phyloP scores from a whole-genome alignment of 2,113 vertebrate genomes.

The Callipepla squamata region DNA sequence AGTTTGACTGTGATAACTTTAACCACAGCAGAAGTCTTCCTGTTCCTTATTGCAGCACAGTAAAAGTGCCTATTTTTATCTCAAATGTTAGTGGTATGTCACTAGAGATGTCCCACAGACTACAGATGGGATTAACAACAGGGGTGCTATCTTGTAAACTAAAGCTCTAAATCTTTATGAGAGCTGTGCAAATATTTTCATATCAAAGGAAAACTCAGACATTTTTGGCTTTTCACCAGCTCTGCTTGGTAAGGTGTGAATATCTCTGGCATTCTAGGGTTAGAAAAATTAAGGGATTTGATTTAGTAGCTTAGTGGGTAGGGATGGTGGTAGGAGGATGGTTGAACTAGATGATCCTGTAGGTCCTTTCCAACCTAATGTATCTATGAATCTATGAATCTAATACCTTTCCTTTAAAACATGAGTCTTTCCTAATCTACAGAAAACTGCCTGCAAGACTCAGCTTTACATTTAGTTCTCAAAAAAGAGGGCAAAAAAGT shows the following conservation, averaged over 20 bases:
- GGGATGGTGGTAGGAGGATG: too few relatives aligned
- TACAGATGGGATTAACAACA: slow-evolving; percentile 51
- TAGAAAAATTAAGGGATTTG: background rate
- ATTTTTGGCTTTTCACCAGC: background rate
- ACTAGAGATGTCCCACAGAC: slow-evolving; percentile 38
- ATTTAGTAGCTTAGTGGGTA: too few relatives aligned
- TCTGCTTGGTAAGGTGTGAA: background rate
- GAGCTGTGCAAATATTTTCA: slow-evolving; percentile 31
- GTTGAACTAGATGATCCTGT: too few relatives aligned
- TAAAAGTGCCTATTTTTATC: slow-evolving; percentile 51
- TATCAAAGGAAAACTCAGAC: background rate
- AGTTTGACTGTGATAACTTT: slow-evolving; percentile 2
- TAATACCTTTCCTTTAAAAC: background rate
- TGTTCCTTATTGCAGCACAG: background rate
- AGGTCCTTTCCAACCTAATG: too few relatives aligned
- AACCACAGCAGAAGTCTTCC: background rate
- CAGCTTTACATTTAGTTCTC: background rate
- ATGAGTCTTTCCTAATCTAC: background rate
- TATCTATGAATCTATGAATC: too few relatives aligned
- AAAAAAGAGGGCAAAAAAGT: background rate
- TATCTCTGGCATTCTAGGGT: background rate
- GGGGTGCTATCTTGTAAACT: slow-evolving; percentile 28
- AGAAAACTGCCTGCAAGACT: background rate
- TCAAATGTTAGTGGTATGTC: slow-evolving; percentile 16
- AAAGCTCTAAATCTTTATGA: slow-evolving; percentile 4